Evolutionary conservation across 2,113 vertebrate genomes (phyloP), one percentile per base, ranked within the genome.

Genomic region (Nibea coibor): DNA sequence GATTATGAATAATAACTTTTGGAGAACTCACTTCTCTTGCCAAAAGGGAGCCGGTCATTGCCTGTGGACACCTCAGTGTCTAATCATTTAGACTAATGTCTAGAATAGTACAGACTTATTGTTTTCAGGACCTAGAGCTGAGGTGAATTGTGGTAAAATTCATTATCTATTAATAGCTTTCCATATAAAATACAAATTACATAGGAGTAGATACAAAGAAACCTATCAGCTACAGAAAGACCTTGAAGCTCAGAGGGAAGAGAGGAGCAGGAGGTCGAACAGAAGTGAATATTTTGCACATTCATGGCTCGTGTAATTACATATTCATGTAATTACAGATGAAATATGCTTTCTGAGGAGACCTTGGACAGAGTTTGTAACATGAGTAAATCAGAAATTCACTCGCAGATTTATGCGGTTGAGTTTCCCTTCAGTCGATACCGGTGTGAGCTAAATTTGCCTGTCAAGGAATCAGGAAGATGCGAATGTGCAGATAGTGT

Each of bases 121-220:
- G 72, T 74, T 75, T 57, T 58, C 43, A 74, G 54, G 31, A 48
- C 20, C 26, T 22, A n/a, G 22, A 19, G 24, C 16, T 0, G 5
- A 22, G 31, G 39, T 76, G 45, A 63, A 75, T 1, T 28, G 19
- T 1, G 6, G 57, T 68, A 45, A 59, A 78, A 80, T 56, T 59
- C 16, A 71, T 82, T 65, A 72, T 61, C 24, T 0, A 0, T 53
- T 76, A 76, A 74, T 67, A 42, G 50, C 61, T 78, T 72, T 70
- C 7, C 22, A 39, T 51, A 57, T 77, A 77, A 77, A 77, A 62
- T 22, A 72, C 24, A 72, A 64, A 43, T 71, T 24, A 20, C 61
- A 62, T 14, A 22, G 15, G 12, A 59, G 51, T 15, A 47, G 14
- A 48, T 26, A 56, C 20, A 76, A 35, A 73, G 74, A 78, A 64